A percentile compares a stretch with the other conserved stretches of the same genome.
Conservation (phyloP, 2,113 vertebrate species). For the Vanacampus margaritifer region DNA sequence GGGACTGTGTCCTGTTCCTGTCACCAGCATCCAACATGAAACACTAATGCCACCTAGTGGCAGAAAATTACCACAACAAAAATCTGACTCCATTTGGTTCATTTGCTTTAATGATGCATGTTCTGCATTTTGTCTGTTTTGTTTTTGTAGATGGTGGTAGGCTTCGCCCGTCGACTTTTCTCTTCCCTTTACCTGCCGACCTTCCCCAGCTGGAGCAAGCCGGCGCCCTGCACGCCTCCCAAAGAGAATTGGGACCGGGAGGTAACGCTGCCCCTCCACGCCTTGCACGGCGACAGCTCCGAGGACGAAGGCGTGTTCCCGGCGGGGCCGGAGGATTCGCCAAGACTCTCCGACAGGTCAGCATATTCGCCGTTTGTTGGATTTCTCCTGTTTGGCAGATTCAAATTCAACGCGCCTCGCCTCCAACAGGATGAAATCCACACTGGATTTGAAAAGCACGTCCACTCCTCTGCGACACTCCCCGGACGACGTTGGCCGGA, state of each 20-base stretch:
- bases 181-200: constrained; percentile 57
- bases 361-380: background rate
- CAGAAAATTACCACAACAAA: no score
- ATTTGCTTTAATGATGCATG: background rate
- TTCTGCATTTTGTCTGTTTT: constrained; percentile 7
- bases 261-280: constrained; percentile 65
- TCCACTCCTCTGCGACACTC: constrained; percentile 73
- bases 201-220: constrained; percentile 40
- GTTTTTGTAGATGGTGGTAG: constrained; percentile 32
- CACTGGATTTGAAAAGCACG: constrained; percentile 70
- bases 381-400: background rate
- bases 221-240: constrained; percentile 73
- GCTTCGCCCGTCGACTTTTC: constrained; percentile 67
- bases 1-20: no score
- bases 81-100: background rate
- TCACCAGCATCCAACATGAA: no score
- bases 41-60: no score
- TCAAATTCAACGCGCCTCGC: background rate
- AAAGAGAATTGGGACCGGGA: constrained; percentile 66
- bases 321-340: constrained; percentile 43
- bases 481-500: constrained; percentile 11
- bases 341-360: constrained; percentile 64
- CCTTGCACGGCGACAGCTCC: constrained; percentile 58
- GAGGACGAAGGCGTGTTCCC: constrained; percentile 65
- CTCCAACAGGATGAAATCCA: constrained; percentile 55